These are phyloP conservation scores for Cosmia pyralina DNA, from an alignment of 2,888 invertebrate genomes.

Conservation along the genomic window DNA sequence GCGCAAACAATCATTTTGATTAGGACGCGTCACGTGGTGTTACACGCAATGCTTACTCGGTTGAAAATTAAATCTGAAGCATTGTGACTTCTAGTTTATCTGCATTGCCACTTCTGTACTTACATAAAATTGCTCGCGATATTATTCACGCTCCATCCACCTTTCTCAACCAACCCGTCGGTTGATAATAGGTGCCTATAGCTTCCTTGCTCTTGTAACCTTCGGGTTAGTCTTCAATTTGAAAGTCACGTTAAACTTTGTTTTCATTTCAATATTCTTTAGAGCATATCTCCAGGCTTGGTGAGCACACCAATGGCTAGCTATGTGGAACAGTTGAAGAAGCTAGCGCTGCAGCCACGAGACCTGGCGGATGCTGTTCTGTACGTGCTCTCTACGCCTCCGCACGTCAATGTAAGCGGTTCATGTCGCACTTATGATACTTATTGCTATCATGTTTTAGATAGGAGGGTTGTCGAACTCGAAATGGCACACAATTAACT, in stretches of 20 bases:
- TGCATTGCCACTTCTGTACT: background rate
- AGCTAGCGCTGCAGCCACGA: conserved; percentile 81
- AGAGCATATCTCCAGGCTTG: conserved; percentile 90
- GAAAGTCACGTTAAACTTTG: background rate
- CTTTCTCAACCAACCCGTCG: background rate
- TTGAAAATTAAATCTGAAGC: conserved; percentile 3
- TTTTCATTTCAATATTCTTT: conserved; percentile 1
- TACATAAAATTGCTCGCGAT: background rate
- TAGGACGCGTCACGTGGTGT: too few relatives aligned
- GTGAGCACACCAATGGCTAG: conserved; percentile 87
- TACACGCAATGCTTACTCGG: background rate
- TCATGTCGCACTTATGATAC: background rate
- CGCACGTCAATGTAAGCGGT: conserved; percentile 33
- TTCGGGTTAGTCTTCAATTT: background rate
- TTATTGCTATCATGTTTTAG: background rate
- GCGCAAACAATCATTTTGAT: too few relatives aligned
- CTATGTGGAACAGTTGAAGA: conserved; percentile 57
- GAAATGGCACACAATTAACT: background rate
- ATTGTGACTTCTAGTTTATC: background rate
- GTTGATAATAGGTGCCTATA: background rate
- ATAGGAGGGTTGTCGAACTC: background rate
- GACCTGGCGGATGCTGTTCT: conserved; percentile 91
- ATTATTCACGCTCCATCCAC: background rate
- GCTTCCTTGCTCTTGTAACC: background rate
- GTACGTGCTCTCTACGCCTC: conserved; percentile 89